phyloP scores from a whole-genome alignment of 2,797 vertebrate genomes.

The Rhincodon typus region DNA sequence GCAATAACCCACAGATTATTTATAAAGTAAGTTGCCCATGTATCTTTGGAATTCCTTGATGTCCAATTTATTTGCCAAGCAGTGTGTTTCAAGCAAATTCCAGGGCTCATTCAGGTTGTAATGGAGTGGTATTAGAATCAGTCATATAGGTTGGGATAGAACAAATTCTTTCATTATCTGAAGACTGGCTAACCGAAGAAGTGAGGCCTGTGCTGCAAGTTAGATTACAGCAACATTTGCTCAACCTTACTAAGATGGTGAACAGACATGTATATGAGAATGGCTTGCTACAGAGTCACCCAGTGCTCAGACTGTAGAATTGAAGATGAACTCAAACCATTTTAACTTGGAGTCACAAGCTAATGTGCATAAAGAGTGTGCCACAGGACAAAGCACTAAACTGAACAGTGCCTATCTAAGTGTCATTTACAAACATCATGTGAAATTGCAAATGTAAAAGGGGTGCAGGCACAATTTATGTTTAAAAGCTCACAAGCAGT shows the following conservation, averaged over 20 bases:
- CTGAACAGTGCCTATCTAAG: neutral
- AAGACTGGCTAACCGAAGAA: neutral
- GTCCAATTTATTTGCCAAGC: too few species aligned
- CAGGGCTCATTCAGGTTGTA: too few species aligned
- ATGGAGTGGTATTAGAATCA: neutral
- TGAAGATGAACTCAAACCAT: neutral
- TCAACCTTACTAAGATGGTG: neutral
- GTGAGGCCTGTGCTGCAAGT: neutral
- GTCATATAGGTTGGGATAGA: neutral
- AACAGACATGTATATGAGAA: neutral
- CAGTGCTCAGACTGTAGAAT: neutral
- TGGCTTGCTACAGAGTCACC: neutral
- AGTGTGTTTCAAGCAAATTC: too few species aligned
- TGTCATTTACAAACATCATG: neutral
- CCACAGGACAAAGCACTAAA: neutral
- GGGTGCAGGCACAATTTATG: neutral
- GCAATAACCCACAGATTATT: slow-evolving; percentile 60
- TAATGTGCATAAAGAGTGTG: neutral
- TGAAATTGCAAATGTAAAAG: neutral
- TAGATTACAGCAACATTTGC: neutral
- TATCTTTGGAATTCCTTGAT: too few species aligned
- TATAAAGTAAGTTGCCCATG: slow-evolving; percentile 56
- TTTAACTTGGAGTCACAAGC: neutral
- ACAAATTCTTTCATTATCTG: neutral
- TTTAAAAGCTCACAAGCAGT: neutral